A percentile compares a stretch with the other conserved stretches of the same genome.
phyloP scores from a whole-genome alignment of 2,797 vertebrate species.

The Notoglanidium macrostoma region DNA sequence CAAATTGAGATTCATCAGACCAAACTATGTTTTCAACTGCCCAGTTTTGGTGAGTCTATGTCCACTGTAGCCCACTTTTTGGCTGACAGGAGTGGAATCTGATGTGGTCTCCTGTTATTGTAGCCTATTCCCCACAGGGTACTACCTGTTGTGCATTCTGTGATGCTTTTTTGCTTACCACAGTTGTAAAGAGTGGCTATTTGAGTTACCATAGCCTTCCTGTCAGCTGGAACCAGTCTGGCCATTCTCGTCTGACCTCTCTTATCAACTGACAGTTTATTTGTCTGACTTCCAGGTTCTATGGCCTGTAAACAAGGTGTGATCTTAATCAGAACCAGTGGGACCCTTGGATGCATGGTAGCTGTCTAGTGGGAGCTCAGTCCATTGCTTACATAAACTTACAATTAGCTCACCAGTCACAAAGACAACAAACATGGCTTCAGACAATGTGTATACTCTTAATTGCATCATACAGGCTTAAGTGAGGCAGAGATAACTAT shows the following conservation, averaged over 20 bases:
- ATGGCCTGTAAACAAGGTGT: background rate
- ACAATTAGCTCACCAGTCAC: slow-evolving; percentile 24
- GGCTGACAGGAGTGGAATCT: background rate
- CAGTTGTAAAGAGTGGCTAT: background rate
- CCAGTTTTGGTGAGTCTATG: background rate
- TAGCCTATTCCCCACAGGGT: background rate
- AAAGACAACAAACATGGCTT: background rate
- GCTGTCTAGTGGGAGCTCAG: background rate
- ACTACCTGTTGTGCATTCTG: background rate
- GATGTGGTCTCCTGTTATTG: background rate
- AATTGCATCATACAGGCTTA: background rate
- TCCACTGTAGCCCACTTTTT: background rate
- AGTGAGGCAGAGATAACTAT: no score
- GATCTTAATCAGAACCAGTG: slow-evolving; percentile 14
- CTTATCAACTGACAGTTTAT: background rate
- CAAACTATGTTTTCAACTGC: background rate
- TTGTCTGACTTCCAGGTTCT: background rate
- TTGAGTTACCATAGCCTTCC: background rate
- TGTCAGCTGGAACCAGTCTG: background rate
- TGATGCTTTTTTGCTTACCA: background rate
- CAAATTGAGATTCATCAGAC: background rate
- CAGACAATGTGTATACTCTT: background rate
- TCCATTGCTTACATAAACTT: slow-evolving; percentile 7
- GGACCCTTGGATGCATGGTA: background rate
- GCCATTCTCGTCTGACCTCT: background rate